phyloP scores from a whole-genome alignment of 2,113 vertebrate genomes.

The Bubo bubo region DNA sequence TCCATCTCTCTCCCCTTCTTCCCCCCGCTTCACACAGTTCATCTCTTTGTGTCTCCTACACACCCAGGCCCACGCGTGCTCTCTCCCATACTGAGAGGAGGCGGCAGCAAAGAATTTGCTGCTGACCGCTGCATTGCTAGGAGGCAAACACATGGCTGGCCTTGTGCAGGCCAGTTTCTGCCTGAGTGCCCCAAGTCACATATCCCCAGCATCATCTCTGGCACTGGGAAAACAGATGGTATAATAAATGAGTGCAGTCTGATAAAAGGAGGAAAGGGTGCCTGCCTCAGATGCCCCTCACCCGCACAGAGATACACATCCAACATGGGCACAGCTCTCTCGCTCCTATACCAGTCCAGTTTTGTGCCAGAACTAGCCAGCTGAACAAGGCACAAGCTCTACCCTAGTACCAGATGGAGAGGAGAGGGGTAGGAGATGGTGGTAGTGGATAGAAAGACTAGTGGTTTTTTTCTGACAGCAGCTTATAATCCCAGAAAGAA shows the following conservation, averaged over 20 bases:
- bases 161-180: slow-evolving; percentile 73
- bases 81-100: slow-evolving; percentile 60
- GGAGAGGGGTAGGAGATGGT: background rate
- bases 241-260: slow-evolving; percentile 50
- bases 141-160: slow-evolving; percentile 72
- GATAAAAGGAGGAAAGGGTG: slow-evolving; percentile 60
- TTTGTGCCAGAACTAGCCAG: background rate
- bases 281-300: background rate
- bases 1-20: background rate
- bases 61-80: slow-evolving; percentile 52
- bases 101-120: slow-evolving; percentile 67
- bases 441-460: background rate
- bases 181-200: slow-evolving; percentile 69
- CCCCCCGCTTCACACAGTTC: background rate
- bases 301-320: background rate
- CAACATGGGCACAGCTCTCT: background rate
- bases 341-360: background rate
- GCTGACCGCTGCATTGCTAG: slow-evolving; percentile 71
- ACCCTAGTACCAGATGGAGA: background rate
- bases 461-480: background rate
- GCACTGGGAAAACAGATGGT: slow-evolving; percentile 75
- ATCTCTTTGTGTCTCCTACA: slow-evolving; percentile 49
- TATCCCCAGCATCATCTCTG: slow-evolving; percentile 66
- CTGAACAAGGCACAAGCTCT: background rate
- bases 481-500: background rate